Evolutionary conservation across 2,113 vertebrate species (phyloP).

Genomic region (Dasyornis broadbenti): DNA sequence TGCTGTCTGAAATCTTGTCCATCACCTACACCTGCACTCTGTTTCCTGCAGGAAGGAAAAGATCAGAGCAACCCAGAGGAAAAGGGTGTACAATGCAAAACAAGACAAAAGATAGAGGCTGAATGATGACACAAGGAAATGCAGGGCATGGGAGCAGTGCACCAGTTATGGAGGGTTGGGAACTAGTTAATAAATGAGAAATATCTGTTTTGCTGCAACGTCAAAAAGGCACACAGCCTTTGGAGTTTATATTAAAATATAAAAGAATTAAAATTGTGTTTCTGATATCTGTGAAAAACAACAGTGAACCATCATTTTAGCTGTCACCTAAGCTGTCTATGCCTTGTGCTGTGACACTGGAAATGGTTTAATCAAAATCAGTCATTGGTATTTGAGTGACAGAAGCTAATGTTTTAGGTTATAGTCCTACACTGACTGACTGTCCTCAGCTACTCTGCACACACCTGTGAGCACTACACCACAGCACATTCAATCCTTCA

Average conservation of each 20-base stretch:
- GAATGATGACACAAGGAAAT: neutral
- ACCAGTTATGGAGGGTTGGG: neutral
- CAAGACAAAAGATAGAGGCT: neutral
- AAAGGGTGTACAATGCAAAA: neutral
- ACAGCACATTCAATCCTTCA: neutral
- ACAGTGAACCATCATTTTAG: neutral
- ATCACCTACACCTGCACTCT: neutral
- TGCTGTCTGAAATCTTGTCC: neutral
- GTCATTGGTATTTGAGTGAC: neutral
- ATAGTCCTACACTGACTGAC: neutral
- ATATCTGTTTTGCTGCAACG: neutral
- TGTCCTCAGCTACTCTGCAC: neutral
- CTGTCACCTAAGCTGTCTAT: neutral
- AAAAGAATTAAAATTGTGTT: neutral
- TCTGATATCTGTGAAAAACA: neutral
- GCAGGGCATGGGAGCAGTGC: neutral
- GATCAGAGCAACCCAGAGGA: neutral
- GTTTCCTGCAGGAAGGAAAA: neutral
- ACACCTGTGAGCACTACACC: neutral
- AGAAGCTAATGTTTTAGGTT: neutral
- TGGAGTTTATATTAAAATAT: neutral
- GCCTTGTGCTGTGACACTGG: neutral
- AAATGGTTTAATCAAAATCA: neutral
- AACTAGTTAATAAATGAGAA: neutral
- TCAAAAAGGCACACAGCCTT: neutral